A percentile compares a stretch with the other conserved stretches of the same genome.
phyloP scores from a whole-genome alignment of 2,888 invertebrate genomes.

The Eulithis prunata region DNA sequence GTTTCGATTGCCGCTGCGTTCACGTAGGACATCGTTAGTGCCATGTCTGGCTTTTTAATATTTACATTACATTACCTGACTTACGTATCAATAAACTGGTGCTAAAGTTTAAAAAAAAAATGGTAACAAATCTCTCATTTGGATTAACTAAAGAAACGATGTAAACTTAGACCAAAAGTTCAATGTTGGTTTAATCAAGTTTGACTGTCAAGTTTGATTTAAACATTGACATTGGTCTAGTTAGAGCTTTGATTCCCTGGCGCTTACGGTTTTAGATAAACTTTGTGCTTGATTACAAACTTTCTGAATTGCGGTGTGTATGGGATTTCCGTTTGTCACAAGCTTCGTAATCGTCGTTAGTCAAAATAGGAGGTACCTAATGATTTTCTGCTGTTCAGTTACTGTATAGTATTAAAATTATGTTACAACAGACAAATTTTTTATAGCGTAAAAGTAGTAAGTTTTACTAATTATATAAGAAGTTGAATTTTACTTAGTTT shows the following conservation, averaged over 20 bases:
- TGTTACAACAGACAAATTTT: too few species aligned
- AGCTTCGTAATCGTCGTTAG: neutral
- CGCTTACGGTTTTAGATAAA: conserved; percentile 5
- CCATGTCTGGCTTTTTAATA: conserved; percentile 25
- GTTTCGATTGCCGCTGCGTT: conserved; percentile 53
- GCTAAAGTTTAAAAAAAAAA: neutral
- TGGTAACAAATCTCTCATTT: too few species aligned
- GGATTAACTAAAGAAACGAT: too few species aligned
- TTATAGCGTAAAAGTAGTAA: too few species aligned
- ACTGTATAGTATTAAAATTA: too few species aligned
- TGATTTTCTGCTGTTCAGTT: too few species aligned
- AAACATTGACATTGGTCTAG: neutral
- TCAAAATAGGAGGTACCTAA: neutral
- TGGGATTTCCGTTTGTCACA: neutral
- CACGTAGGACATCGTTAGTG: conserved; percentile 38
- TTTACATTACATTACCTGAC: conserved; percentile 3
- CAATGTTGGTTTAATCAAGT: neutral
- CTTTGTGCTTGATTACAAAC: conserved; percentile 19
- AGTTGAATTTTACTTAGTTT: too few species aligned
- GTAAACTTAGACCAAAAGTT: neutral
- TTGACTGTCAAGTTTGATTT: neutral
- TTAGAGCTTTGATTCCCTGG: neutral
- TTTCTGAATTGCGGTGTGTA: conserved; percentile 12
- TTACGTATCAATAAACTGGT: too few species aligned
- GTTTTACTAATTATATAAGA: too few species aligned